These are phyloP conservation scores for Myotis findleyi DNA, from an alignment of 2,797 vertebrate species.

Conservation along the genomic window DNA sequence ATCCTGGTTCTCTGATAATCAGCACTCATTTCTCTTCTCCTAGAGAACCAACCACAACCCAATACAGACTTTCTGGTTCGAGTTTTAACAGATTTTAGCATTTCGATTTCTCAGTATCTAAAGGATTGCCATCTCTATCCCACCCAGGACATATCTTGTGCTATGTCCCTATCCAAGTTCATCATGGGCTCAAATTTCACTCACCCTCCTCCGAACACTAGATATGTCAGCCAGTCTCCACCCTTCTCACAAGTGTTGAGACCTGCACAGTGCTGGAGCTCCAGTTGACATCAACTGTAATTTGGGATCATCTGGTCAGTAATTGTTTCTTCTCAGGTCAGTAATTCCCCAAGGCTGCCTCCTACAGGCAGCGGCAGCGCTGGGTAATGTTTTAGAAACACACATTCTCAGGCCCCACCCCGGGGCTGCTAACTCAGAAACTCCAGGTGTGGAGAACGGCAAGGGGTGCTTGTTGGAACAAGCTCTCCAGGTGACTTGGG, in stretches of 20 bases:
- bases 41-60: not conserved
- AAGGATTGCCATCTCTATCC: not conserved
- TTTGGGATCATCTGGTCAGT: not conserved
- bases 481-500: not conserved
- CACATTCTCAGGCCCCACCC: accelerated
- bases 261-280: not conserved
- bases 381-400: not conserved
- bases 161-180: not conserved
- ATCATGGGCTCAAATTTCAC: not conserved
- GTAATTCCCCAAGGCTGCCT: not conserved
- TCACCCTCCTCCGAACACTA: not conserved
- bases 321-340: accelerated
- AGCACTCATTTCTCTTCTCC: not conserved
- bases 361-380: not conserved
- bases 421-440: not conserved
- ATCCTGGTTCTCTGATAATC: not conserved
- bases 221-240: not conserved
- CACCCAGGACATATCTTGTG: not conserved
- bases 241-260: not conserved
- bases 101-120: not conserved
- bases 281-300: not conserved
- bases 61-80: not conserved
- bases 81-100: not conserved
- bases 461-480: not conserved
- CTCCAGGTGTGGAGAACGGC: not conserved